phyloP scores from a whole-genome alignment of 2,113 vertebrate species.

The Myotis lucifugus region DNA sequence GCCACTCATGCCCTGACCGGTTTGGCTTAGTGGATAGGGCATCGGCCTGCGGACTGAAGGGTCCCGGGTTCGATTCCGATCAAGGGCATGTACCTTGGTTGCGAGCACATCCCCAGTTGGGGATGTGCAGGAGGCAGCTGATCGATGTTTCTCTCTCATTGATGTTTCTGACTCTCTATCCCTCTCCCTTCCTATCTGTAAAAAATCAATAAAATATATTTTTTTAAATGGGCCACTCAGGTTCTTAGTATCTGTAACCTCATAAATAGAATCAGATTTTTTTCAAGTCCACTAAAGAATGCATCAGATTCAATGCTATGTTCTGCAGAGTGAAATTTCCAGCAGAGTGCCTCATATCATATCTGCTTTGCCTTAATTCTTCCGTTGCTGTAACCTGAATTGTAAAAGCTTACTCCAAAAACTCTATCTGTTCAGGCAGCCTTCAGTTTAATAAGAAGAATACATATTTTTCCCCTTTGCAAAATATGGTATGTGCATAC shows the following conservation, averaged over 20 bases:
- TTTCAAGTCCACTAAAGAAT: not conserved
- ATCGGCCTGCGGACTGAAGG: too few relatives aligned
- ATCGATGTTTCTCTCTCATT: too few relatives aligned
- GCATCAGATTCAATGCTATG: not conserved
- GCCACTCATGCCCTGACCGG: not conserved
- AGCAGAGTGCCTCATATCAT: not conserved
- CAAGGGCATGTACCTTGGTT: too few relatives aligned
- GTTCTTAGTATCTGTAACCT: not conserved
- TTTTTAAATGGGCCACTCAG: not conserved
- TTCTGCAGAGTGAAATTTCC: not conserved
- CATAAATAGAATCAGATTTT: not conserved
- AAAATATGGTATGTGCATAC: not conserved
- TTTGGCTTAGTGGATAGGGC: too few relatives aligned
- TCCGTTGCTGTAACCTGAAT: not conserved
- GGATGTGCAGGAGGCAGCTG: too few relatives aligned
- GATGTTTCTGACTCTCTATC: too few relatives aligned
- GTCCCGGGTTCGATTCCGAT: too few relatives aligned
- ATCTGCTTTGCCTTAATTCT: not conserved
- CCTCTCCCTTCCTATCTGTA: too few relatives aligned
- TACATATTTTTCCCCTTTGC: not conserved
- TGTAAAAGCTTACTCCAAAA: not conserved
- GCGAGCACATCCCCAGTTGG: too few relatives aligned
- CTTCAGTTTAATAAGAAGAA: constrained; percentile 22
- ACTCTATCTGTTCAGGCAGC: not conserved
- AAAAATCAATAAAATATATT: too few relatives aligned